phyloP scores from a whole-genome alignment of 2,888 invertebrate genomes.

The Portevinia maculata region DNA sequence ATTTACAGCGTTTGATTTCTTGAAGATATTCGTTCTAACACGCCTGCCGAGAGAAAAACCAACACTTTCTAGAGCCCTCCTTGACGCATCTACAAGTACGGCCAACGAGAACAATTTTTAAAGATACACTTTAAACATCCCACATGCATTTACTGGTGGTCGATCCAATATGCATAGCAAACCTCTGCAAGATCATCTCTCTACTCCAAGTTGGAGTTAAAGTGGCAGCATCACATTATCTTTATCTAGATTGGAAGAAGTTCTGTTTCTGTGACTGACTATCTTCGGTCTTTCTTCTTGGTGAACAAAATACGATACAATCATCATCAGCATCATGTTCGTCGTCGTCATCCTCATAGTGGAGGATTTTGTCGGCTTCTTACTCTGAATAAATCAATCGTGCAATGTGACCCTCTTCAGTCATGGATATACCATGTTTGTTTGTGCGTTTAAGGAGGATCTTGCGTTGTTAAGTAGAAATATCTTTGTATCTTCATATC shows the following conservation, averaged over 20 bases:
- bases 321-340: conserved; percentile 3
- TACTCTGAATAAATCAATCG: conserved; percentile 72
- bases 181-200: conserved; percentile 18
- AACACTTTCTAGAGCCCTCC: conserved; percentile 33
- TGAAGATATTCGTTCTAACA: too few relatives aligned
- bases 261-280: conserved; percentile 28
- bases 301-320: conserved; percentile 13
- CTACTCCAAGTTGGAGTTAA: conserved; percentile 28
- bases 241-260: conserved; percentile 57
- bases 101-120: neutral
- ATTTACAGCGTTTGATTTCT: too few relatives aligned
- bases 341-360: conserved; percentile 11
- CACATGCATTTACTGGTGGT: conserved; percentile 41
- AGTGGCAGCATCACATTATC: conserved; percentile 55
- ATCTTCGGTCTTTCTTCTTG: conserved; percentile 2
- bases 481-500: conserved; percentile 59
- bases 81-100: conserved; percentile 26
- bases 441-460: conserved; percentile 31
- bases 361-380: conserved; percentile 32
- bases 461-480: conserved; percentile 44
- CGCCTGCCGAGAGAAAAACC: neutral
- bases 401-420: conserved; percentile 66
- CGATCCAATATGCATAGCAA: conserved; percentile 28
- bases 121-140: conserved; percentile 37
- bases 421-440: conserved; percentile 44